Conservation (phyloP, 1,140 invertebrate genomes). For the Eriocheir sinensis region DNA sequence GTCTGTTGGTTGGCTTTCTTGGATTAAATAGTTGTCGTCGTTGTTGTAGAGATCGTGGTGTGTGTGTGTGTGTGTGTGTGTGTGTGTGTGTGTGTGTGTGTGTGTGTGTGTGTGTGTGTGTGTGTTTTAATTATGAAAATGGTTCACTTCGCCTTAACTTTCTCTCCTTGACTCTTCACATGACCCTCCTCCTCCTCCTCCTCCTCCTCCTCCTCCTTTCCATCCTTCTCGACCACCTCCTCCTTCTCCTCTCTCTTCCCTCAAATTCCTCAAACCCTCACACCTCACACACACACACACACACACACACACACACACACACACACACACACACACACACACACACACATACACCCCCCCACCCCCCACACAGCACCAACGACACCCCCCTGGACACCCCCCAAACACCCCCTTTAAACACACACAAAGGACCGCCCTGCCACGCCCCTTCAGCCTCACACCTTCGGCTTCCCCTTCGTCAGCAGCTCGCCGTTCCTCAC, state of each 20-base stretch:
- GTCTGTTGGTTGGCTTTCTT: not conserved
- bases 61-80: conserved; percentile 22
- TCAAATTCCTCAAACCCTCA: not conserved
- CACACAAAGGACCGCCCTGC: too few relatives aligned
- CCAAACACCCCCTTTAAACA: too few relatives aligned
- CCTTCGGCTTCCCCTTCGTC: not conserved
- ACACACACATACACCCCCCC: not conserved
- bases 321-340: conserved; percentile 28
- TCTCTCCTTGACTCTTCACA: conserved; percentile 15
- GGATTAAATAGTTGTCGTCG: too few relatives aligned
- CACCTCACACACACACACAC: not conserved
- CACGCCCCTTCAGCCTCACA: not conserved
- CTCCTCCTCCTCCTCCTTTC: too few relatives aligned
- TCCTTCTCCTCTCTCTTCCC: not conserved
- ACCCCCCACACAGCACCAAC: too few relatives aligned
- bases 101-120: not conserved
- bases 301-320: not conserved
- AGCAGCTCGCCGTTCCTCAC: not conserved
- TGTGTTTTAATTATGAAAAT: conserved; percentile 18
- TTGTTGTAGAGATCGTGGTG: not conserved
- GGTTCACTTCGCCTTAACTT: not conserved
- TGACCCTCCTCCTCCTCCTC: too few relatives aligned
- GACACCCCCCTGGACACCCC: not conserved
- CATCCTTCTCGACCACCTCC: too few relatives aligned
- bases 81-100: conserved; percentile 22